phyloP scores from a whole-genome alignment of 2,888 invertebrate species.

The Agrypnus murinus region DNA sequence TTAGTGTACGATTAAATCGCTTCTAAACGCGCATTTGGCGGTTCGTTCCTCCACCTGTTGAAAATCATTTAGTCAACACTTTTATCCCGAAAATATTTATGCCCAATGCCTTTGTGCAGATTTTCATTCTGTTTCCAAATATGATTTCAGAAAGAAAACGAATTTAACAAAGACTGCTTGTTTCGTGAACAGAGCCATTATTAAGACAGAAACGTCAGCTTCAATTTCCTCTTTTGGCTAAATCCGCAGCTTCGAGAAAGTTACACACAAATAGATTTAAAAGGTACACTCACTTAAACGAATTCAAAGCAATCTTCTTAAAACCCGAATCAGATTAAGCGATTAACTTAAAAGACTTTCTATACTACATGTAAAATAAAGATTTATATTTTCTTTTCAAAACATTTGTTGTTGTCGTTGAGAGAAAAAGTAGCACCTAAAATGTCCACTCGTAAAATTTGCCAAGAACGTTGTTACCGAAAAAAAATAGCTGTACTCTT shows the following conservation, averaged over 20 bases:
- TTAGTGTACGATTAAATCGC: conserved; percentile 6
- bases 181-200: too few relatives aligned
- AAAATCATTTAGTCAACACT: background rate
- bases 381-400: background rate
- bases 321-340: conserved; percentile 17
- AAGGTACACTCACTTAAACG: conserved; percentile 8
- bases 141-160: background rate
- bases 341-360: conserved; percentile 26
- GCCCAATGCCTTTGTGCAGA: too few relatives aligned
- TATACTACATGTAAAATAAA: background rate
- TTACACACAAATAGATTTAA: background rate
- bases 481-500: too few relatives aligned
- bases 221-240: too few relatives aligned
- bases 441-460: too few relatives aligned
- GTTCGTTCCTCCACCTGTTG: conserved; percentile 1
- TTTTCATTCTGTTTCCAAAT: background rate
- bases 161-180: background rate
- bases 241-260: too few relatives aligned
- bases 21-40: background rate
- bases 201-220: too few relatives aligned
- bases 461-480: too few relatives aligned
- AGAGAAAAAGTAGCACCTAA: background rate
- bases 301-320: conserved; percentile 26
- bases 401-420: background rate
- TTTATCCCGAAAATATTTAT: too few relatives aligned